Percentiles rank a stretch among this genome's conserved stretches.
These are phyloP conservation scores for Eurystomus glaucurus DNA, from an alignment of 2,797 vertebrate genomes.

Conservation along the genomic window DNA sequence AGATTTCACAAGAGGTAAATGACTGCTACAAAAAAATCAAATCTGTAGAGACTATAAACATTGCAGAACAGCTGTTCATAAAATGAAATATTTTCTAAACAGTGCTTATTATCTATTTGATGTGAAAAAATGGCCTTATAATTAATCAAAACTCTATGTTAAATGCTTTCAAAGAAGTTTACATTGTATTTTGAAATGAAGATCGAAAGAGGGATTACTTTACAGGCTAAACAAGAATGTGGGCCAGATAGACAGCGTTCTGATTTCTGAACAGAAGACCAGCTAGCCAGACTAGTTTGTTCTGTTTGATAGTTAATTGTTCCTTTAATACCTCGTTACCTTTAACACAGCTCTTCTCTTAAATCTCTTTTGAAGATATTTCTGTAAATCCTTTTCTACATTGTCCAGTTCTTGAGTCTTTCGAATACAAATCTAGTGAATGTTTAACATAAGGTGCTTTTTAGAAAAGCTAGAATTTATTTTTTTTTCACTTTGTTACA, in stretches of 20 bases:
- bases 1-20: conserved; percentile 93
- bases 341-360: conserved; percentile 46
- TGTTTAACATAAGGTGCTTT: background rate
- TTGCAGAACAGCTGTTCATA: conserved; percentile 47
- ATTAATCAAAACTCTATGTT: conserved; percentile 58
- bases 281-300: conserved; percentile 71
- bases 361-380: conserved; percentile 19
- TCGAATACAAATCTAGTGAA: background rate
- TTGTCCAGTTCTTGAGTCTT: background rate
- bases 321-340: background rate
- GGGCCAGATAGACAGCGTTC: conserved; percentile 66
- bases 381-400: background rate
- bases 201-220: conserved; percentile 76
- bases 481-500: background rate
- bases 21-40: conserved; percentile 23
- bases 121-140: conserved; percentile 45
- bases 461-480: background rate
- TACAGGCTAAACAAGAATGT: conserved; percentile 73
- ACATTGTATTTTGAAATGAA: conserved; percentile 62
- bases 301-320: conserved; percentile 63
- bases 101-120: conserved; percentile 58
- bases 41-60: conserved; percentile 34
- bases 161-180: conserved; percentile 62
- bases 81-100: conserved; percentile 53
- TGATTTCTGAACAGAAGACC: conserved; percentile 67